Conservation (phyloP, 2,797 vertebrate genomes). For the Uromys caudimaculatus region DNA sequence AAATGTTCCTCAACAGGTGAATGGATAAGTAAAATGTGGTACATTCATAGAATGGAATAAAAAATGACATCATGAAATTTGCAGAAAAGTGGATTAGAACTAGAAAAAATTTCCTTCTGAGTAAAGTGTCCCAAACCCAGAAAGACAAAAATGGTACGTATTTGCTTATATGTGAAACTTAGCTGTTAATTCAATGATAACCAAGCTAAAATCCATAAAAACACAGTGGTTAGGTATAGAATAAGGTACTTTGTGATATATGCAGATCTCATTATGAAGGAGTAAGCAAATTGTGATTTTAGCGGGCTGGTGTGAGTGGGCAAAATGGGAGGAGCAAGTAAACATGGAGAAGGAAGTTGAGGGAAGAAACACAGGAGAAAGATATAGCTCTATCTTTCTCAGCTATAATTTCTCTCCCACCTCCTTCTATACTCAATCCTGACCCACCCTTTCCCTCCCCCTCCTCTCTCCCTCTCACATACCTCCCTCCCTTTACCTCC, state of each 20-base stretch:
- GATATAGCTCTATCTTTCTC: too few relatives aligned
- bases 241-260: neutral
- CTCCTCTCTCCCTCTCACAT: neutral
- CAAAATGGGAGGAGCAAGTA: neutral
- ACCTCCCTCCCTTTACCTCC: neutral
- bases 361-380: neutral
- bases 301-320: neutral
- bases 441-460: too few relatives aligned
- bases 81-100: neutral
- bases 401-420: neutral
- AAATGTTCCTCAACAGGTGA: neutral
- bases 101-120: neutral
- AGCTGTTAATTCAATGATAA: neutral
- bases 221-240: neutral
- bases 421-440: too few relatives aligned
- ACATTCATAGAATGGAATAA: neutral
- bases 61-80: neutral
- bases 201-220: neutral
- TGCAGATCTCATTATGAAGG: neutral
- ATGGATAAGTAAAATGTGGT: neutral
- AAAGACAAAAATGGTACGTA: neutral
- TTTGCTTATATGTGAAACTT: too few relatives aligned
- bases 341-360: neutral
- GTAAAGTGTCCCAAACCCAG: neutral
- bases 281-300: neutral